Base-by-base conservation (phyloP, 2,888 invertebrate species). In the Hedya salicella region DNA sequence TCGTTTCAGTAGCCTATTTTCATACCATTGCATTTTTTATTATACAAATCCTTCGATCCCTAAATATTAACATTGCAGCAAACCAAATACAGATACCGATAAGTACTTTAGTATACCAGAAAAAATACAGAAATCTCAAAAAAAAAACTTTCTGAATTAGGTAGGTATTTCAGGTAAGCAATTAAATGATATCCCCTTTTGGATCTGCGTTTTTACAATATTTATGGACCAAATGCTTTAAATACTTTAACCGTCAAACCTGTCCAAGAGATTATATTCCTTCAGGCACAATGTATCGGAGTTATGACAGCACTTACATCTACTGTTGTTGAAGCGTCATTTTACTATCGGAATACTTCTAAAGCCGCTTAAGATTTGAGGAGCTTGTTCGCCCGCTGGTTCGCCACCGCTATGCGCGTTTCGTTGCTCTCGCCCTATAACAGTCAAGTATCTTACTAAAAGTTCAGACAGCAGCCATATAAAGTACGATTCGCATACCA, bases 301-400 rank as follows among this genome's bases (percentile, higher is more conserved):
- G 30, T 46, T 32, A 59, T 36, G 39, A 59, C 44, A 49, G 30
- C 59, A 61, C 66, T 66, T 66, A 66, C 66, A 66, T 61, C 60
- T 66, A 66, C 21, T 52, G 66, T 53, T 48, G 54, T 68, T 68
- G 71, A 67, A 74, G 69, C 75, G 73, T 73, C 72, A 72, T 71
- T 70, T 72, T 60, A 67, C 36, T 57, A 16, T 30, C 39, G 46
- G 17, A 44, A 36, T 61, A 50, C 42, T n/a, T 42, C 53, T 65
- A 60, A 66, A 54, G 59, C 63, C 70, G 79, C 74, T 93, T 93
- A 93, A 73, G 93, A 95, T 93, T 96, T 96, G 89, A 97, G 96
- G 76, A 97, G 95, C 86, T 97, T 97, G 92, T 96, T 96, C 84
- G 98, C 97, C 79, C 97, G 95, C 86, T 97, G 96, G 92, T 98